Evolutionary conservation across 2,113 vertebrate genomes (phyloP).

Genomic region (Parus major): DNA sequence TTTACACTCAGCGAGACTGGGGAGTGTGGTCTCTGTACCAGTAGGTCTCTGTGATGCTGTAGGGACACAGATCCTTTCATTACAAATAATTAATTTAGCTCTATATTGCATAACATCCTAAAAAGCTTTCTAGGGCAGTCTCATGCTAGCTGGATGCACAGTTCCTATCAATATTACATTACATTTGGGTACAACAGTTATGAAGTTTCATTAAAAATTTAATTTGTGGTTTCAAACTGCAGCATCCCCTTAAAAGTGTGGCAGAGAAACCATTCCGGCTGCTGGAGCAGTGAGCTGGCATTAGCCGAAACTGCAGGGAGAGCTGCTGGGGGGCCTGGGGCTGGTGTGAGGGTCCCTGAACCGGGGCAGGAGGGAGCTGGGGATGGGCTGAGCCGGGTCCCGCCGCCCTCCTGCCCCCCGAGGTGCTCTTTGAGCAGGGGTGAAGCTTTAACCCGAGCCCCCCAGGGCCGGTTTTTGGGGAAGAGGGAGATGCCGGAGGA

Average conservation of each 20-base stretch:
- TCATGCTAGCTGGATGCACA: slow-evolving; percentile 63
- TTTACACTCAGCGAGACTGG: slow-evolving; percentile 20
- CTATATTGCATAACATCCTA: slow-evolving; percentile 77
- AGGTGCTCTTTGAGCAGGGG: accelerated
- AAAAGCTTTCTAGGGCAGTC: slow-evolving; percentile 77
- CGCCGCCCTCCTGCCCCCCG: accelerated
- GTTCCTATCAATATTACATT: slow-evolving; percentile 76
- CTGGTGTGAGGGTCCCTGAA: accelerated
- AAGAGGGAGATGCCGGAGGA: not conserved
- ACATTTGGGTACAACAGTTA: slow-evolving; percentile 64
- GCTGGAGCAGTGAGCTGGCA: not conserved
- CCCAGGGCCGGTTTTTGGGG: accelerated
- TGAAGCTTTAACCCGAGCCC: accelerated
- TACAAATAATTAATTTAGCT: slow-evolving; percentile 79
- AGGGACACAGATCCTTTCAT: slow-evolving; percentile 64
- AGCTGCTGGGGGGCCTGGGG: not conserved
- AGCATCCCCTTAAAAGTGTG: slow-evolving; percentile 60
- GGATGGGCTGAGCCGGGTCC: accelerated
- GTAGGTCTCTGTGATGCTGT: slow-evolving; percentile 42
- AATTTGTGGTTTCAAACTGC: slow-evolving; percentile 77
- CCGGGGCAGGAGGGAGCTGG: not conserved
- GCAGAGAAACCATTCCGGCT: slow-evolving; percentile 5
- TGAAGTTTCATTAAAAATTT: slow-evolving; percentile 82
- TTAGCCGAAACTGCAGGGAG: not conserved
- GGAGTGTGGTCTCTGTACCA: not conserved